Conservation (phyloP, 1,140 invertebrate genomes). For the Lineus longissimus region DNA sequence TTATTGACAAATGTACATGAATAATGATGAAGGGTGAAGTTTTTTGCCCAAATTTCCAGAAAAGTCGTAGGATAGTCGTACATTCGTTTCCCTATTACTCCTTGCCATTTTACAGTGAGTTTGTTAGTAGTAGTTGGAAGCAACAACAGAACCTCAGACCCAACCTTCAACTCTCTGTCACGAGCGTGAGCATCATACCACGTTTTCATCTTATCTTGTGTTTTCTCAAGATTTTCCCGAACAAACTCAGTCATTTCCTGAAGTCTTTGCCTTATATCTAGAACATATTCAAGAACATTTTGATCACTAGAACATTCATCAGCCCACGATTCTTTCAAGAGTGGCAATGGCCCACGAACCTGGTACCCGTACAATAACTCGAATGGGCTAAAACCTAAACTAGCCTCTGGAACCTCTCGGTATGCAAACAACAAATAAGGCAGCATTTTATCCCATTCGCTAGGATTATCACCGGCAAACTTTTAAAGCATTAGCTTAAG, state of each 20-base stretch:
- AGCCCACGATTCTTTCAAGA: slow-evolving; percentile 35
- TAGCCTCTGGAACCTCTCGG: slow-evolving; percentile 26
- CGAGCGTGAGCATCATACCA: no score
- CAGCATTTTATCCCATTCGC: slow-evolving; percentile 42
- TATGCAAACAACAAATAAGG: slow-evolving; percentile 36
- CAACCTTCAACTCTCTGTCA: no score
- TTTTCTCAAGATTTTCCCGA: no score
- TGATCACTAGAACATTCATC: slow-evolving; percentile 20
- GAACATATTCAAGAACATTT: slow-evolving; percentile 24
- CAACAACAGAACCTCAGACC: no score
- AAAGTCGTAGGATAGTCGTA: no score
- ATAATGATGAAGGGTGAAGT: no score
- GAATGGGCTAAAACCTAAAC: slow-evolving; percentile 32
- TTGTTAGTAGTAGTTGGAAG: no score
- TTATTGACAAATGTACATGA: no score
- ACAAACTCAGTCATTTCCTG: slow-evolving; percentile 24
- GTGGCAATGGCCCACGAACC: slow-evolving; percentile 29
- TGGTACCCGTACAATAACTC: slow-evolving; percentile 33
- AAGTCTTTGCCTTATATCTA: slow-evolving; percentile 22
- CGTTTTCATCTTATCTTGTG: no score
- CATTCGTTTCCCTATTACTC: no score
- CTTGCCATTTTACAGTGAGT: no score
- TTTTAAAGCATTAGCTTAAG: slow-evolving; percentile 31
- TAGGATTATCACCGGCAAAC: slow-evolving; percentile 25
- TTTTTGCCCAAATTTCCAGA: no score